Conservation (phyloP, 2,888 invertebrate genomes). For the Chaetoderma sp. region DNA sequence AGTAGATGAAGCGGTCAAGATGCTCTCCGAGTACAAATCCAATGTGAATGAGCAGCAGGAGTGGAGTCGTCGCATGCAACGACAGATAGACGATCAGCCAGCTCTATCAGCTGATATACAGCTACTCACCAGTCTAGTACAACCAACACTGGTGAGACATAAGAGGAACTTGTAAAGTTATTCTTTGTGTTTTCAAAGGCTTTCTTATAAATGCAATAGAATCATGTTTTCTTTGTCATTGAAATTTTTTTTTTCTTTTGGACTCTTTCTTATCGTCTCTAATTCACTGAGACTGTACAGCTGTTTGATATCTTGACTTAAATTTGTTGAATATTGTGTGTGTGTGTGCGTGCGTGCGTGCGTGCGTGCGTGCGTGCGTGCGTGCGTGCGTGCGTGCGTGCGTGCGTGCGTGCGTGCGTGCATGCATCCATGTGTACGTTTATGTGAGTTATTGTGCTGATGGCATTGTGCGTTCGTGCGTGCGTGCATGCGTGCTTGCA, state of each 20-base stretch:
- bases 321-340: too few species aligned
- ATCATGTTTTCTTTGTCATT: not conserved
- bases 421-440: too few species aligned
- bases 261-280: too few species aligned
- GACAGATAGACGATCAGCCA: constrained; percentile 52
- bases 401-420: too few species aligned
- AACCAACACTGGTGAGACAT: constrained; percentile 85
- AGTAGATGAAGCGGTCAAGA: constrained; percentile 90
- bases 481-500: too few species aligned
- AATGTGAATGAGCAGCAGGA: constrained; percentile 88
- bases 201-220: not conserved
- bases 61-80: constrained; percentile 77
- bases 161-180: constrained; percentile 21
- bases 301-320: not conserved
- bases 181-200: not conserved
- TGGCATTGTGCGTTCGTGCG: too few species aligned
- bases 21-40: constrained; percentile 90
- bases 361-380: too few species aligned
- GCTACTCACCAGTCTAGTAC: constrained; percentile 79
- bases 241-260: not conserved
- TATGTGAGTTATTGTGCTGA: too few species aligned
- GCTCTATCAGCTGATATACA: constrained; percentile 73
- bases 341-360: too few species aligned
- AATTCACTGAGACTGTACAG: too few species aligned
- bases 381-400: too few species aligned